Conservation (phyloP, 2,888 invertebrate species). For the Agriopis leucophaearia region DNA sequence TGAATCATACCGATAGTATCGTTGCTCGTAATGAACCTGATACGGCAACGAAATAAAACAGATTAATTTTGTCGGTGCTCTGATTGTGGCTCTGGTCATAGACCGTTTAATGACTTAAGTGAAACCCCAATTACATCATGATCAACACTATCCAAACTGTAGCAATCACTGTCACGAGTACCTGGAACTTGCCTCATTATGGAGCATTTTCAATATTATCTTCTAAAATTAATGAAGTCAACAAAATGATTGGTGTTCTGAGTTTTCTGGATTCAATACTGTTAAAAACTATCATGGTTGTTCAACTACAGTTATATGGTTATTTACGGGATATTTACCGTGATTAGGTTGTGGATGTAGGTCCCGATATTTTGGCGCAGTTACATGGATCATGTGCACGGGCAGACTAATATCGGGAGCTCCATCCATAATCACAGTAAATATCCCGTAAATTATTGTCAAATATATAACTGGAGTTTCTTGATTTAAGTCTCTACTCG, state of each 20-base stretch:
- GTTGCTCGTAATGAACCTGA: conserved; percentile 44
- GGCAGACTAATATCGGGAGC: too few species aligned
- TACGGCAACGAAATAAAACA: conserved; percentile 34
- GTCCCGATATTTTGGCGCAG: too few species aligned
- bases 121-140: conserved; percentile 11
- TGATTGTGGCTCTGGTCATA: conserved; percentile 21
- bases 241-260: not conserved
- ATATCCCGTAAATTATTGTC: too few species aligned
- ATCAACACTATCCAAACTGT: conserved; percentile 1
- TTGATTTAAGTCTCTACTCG: not conserved
- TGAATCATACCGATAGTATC: conserved; percentile 58
- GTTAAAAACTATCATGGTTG: too few species aligned
- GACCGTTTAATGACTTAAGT: conserved; percentile 18
- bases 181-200: not conserved
- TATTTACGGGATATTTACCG: too few species aligned
- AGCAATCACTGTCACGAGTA: not conserved
- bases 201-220: conserved; percentile 3
- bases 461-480: too few species aligned
- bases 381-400: too few species aligned
- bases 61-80: conserved; percentile 37
- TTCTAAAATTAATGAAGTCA: not conserved
- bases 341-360: too few species aligned
- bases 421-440: too few species aligned
- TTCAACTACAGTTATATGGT: too few species aligned
- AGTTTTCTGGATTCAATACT: not conserved